phyloP scores from a whole-genome alignment of 2,113 vertebrate species.

The Dromiciops gliroides region DNA sequence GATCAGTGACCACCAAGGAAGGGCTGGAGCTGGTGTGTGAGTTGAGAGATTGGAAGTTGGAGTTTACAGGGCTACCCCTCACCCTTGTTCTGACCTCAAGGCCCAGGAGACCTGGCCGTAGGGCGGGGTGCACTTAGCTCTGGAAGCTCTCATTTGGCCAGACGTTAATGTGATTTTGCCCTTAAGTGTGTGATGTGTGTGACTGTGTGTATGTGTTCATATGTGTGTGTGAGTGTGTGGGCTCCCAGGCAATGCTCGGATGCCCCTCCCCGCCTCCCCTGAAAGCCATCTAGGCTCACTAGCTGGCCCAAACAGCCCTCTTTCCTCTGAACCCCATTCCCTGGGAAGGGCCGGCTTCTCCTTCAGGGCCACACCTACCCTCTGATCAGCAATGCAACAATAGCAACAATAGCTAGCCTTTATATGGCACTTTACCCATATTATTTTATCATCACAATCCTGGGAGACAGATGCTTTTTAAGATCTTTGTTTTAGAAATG shows the following conservation, averaged over 20 bases:
- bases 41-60: not conserved
- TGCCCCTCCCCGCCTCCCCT: not conserved
- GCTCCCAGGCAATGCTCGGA: too few species aligned
- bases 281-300: not conserved
- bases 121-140: not conserved
- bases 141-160: not conserved
- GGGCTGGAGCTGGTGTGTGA: not conserved
- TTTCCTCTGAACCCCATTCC: not conserved
- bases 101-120: not conserved
- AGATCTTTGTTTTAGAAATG: not conserved
- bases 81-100: not conserved
- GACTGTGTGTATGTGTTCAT: too few species aligned
- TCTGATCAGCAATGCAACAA: too few species aligned
- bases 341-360: not conserved
- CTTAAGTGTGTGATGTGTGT: too few species aligned
- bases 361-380: too few species aligned
- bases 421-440: not conserved
- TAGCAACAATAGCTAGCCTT: not conserved
- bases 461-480: not conserved
- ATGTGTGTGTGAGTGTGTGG: too few species aligned
- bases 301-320: not conserved
- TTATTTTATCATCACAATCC: not conserved
- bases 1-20: not conserved
- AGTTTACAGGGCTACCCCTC: not conserved
- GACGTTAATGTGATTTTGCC: too few species aligned